Conservation (phyloP, 2,797 vertebrate genomes). For the Pseudochaenichthys georgianus region DNA sequence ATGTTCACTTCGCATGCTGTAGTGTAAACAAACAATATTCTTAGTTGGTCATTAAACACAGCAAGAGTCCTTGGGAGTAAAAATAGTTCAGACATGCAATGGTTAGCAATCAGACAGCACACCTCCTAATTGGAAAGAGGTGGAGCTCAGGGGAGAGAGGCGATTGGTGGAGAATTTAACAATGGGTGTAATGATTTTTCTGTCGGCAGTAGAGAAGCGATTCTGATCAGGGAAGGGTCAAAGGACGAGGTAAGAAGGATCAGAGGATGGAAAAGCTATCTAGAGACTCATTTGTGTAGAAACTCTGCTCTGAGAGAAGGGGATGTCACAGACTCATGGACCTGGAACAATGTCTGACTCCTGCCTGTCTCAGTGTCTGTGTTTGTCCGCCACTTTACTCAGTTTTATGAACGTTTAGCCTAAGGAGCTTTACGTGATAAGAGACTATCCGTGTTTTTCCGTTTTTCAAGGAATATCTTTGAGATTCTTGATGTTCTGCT, state of each 20-base stretch:
- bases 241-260: conserved; percentile 35
- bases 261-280: conserved; percentile 49
- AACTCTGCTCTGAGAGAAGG: conserved; percentile 29
- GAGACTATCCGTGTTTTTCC: not conserved
- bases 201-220: conserved; percentile 55
- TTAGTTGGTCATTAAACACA: conserved; percentile 27
- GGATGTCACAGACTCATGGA: conserved; percentile 16
- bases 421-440: not conserved
- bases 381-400: conserved; percentile 22
- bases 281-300: conserved; percentile 67
- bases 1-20: conserved; percentile 10
- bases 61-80: conserved; percentile 14
- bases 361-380: conserved; percentile 17
- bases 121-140: conserved; percentile 61
- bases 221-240: conserved; percentile 43
- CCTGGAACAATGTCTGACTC: conserved; percentile 45
- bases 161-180: conserved; percentile 54
- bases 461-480: not conserved
- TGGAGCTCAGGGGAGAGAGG: conserved; percentile 57
- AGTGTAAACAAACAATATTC: not conserved
- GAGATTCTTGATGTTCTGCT: conserved; percentile 11
- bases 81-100: conserved; percentile 34
- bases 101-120: conserved; percentile 23
- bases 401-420: conserved; percentile 25
- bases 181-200: conserved; percentile 71